Conservation (phyloP, 2,113 vertebrate genomes). For the Pica pica region DNA sequence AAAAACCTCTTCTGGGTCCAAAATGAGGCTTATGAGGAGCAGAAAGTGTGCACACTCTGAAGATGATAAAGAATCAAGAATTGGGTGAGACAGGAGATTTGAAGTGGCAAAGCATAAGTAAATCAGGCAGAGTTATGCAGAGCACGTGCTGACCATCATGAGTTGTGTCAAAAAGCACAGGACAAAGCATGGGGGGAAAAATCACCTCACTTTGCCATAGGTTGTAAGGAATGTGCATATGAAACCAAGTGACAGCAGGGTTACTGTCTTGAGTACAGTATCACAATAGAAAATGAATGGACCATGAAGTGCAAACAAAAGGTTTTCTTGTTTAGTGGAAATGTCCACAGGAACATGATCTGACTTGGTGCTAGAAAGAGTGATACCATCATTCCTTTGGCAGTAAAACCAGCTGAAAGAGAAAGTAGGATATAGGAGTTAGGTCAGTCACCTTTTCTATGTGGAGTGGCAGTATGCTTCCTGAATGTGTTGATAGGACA, state of each 20-base stretch:
- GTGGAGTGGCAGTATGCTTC: not conserved
- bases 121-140: not conserved
- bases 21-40: not conserved
- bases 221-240: not conserved
- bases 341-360: not conserved
- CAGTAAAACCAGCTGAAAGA: not conserved
- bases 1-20: not conserved
- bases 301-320: not conserved
- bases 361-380: not conserved
- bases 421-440: not conserved
- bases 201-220: not conserved
- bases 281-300: not conserved
- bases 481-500: not conserved
- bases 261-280: not conserved
- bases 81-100: not conserved
- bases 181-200: not conserved
- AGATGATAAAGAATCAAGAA: not conserved
- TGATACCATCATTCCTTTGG: not conserved
- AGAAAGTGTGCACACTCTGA: not conserved
- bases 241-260: not conserved
- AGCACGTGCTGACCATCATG: not conserved
- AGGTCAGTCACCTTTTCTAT: not conserved
- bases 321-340: not conserved
- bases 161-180: not conserved
- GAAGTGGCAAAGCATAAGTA: not conserved